Percentiles rank a stretch among this genome's conserved stretches.
These are phyloP conservation scores for Athrips mouffetella DNA, from an alignment of 2,888 invertebrate species.

Conservation along the genomic window DNA sequence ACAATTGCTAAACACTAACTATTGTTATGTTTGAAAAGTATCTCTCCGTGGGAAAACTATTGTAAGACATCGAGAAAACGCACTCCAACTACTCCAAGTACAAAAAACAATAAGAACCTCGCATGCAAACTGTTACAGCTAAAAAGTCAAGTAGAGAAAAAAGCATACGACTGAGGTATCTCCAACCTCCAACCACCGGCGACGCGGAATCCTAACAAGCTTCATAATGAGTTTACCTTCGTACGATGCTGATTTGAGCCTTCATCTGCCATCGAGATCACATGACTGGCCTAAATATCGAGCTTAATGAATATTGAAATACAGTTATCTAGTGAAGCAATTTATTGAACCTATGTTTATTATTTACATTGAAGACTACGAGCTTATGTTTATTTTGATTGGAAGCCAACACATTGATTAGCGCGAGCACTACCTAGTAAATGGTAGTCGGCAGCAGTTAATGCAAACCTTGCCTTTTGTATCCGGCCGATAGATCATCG, in stretches of 20 bases:
- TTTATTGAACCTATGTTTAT: conserved; percentile 13
- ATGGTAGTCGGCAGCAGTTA: background rate
- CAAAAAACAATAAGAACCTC: background rate
- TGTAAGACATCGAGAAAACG: conserved; percentile 44
- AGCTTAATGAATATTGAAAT: conserved; percentile 36
- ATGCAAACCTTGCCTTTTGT: conserved; percentile 1
- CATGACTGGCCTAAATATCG: conserved; percentile 34
- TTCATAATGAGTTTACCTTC: conserved; percentile 31
- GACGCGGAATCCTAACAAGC: conserved; percentile 21
- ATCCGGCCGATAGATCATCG: conserved; percentile 11
- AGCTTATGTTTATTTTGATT: conserved; percentile 27
- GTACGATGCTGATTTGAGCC: conserved; percentile 33
- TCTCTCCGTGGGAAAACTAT: conserved; percentile 49
- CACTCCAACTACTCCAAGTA: conserved; percentile 34
- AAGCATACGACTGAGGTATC: too few species aligned
- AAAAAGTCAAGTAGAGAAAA: too few species aligned
- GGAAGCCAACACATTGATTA: background rate
- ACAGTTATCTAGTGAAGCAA: conserved; percentile 30
- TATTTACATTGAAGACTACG: background rate
- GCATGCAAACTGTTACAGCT: too few species aligned
- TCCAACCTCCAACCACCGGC: background rate
- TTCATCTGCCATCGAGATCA: conserved; percentile 29
- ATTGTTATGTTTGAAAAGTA: conserved; percentile 53
- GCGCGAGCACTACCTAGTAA: background rate
- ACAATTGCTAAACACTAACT: conserved; percentile 56